Evolutionary conservation across 2,113 vertebrate species (phyloP).

Genomic region (Neotoma lepida): DNA sequence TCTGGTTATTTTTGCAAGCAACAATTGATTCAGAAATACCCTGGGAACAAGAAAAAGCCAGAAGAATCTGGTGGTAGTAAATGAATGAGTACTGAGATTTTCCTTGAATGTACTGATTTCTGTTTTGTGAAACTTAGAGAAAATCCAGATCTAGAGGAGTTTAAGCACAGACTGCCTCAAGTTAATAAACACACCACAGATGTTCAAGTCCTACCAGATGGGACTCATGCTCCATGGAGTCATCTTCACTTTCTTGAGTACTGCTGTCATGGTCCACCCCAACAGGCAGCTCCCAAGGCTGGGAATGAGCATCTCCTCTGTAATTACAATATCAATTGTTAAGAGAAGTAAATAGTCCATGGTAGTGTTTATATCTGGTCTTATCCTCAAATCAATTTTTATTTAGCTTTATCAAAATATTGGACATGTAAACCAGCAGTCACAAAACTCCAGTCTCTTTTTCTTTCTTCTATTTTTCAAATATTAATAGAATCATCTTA

Average conservation of each 20-base stretch:
- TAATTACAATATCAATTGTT: slow-evolving; percentile 45
- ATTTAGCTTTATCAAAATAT: slow-evolving; percentile 31
- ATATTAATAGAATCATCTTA: not conserved
- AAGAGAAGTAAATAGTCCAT: slow-evolving; percentile 4
- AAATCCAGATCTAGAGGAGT: not conserved
- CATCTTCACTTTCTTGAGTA: not conserved
- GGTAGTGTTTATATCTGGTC: not conserved
- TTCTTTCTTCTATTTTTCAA: not conserved
- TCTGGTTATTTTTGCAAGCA: not conserved
- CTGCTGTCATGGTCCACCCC: not conserved
- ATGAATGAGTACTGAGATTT: not conserved
- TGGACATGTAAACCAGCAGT: not conserved
- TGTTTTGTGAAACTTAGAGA: not conserved
- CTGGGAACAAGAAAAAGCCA: not conserved
- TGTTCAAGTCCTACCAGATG: not conserved
- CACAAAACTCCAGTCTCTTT: not conserved
- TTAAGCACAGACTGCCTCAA: not conserved
- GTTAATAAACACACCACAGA: not conserved
- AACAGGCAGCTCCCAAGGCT: not conserved
- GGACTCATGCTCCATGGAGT: not conserved
- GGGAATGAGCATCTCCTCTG: not conserved
- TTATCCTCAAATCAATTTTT: not conserved
- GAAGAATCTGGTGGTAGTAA: not conserved
- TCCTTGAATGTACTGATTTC: not conserved
- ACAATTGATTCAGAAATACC: not conserved